phyloP scores from a whole-genome alignment of 2,113 vertebrate genomes.

The Prunella himalayana region DNA sequence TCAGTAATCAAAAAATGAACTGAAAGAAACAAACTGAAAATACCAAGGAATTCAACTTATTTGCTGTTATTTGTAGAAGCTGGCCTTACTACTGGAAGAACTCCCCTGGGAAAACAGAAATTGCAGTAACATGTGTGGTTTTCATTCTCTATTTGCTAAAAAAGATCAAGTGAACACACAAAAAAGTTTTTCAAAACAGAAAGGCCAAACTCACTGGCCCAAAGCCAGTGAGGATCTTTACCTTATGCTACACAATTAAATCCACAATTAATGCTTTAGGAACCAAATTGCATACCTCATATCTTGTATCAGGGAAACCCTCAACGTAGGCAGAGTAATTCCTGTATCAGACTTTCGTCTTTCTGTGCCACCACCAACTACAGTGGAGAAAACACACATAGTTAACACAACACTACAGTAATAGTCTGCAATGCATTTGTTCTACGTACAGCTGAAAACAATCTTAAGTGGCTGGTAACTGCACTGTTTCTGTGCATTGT shows the following conservation, averaged over 20 bases:
- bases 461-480: not conserved
- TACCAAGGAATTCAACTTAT: not conserved
- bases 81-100: not conserved
- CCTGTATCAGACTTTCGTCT: conserved; percentile 82
- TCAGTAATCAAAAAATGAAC: not conserved
- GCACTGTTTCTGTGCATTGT: not conserved
- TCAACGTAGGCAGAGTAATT: conserved; percentile 73
- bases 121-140: not conserved
- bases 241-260: not conserved
- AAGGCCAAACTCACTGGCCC: not conserved
- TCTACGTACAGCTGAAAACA: not conserved
- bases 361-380: conserved; percentile 80
- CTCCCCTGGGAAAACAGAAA: not conserved
- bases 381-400: not conserved
- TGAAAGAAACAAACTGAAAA: not conserved
- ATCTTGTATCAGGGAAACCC: conserved; percentile 87
- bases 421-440: not conserved
- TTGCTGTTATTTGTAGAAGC: not conserved
- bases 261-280: not conserved
- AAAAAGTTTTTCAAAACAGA: not conserved
- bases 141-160: not conserved
- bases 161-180: not conserved
- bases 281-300: conserved; percentile 83
- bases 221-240: not conserved
- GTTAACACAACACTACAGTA: not conserved